Percentiles rank a stretch among this genome's conserved stretches.
These are phyloP conservation scores for Cacoxenus indagator DNA, from an alignment of 2,888 invertebrate species.

Conservation along the genomic window DNA sequence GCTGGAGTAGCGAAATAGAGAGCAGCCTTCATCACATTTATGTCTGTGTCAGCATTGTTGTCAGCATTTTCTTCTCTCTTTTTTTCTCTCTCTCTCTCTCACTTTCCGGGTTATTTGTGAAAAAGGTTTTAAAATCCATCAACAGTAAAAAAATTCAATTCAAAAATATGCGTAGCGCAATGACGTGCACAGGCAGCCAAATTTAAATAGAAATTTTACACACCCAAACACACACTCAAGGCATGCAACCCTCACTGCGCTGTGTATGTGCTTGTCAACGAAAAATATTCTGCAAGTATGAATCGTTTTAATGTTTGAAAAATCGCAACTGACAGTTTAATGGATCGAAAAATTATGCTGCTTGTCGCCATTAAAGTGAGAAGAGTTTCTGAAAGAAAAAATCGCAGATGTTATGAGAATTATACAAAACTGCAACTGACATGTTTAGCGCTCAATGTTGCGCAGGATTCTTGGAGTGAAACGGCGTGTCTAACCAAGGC, in stretches of 20 bases:
- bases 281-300: constrained; percentile 16
- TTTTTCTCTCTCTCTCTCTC: neutral
- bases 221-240: neutral
- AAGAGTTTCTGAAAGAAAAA: constrained; percentile 18
- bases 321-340: constrained; percentile 59
- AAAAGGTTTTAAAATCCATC: constrained; percentile 6
- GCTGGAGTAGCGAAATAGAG: neutral
- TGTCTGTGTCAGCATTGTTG: neutral
- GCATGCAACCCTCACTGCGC: neutral
- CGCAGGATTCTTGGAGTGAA: neutral
- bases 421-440: constrained; percentile 33
- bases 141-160: neutral
- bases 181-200: neutral
- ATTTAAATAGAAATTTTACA: neutral
- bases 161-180: neutral
- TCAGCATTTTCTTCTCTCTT: neutral
- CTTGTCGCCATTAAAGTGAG: constrained; percentile 41
- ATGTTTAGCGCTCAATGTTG: constrained; percentile 10
- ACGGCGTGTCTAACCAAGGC: neutral
- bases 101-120: neutral
- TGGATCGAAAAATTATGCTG: constrained; percentile 56
- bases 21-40: constrained; percentile 6
- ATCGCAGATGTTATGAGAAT: constrained; percentile 8
- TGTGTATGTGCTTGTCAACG: neutral
- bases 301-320: constrained; percentile 39